A percentile compares a stretch with the other conserved stretches of the same genome.
These are phyloP conservation scores for Mamestra configurata DNA, from an alignment of 1,140 invertebrate genomes.

Conservation along the genomic window DNA sequence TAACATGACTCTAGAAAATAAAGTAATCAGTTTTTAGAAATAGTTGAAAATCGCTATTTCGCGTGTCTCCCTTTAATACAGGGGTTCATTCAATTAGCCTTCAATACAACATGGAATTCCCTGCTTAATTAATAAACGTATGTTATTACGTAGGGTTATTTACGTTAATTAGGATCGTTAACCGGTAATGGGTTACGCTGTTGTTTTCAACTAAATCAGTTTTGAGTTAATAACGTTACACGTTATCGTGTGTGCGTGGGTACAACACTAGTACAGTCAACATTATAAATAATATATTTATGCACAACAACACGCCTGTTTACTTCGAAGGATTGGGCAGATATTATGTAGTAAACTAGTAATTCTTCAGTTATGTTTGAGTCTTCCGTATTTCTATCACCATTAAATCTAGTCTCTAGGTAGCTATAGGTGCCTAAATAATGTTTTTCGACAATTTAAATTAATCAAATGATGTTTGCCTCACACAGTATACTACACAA, in stretches of 20 bases:
- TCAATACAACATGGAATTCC: slow-evolving; percentile 34
- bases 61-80: slow-evolving; percentile 54
- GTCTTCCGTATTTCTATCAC: no score
- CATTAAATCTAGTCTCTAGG: no score
- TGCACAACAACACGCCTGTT: neutral
- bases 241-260: neutral
- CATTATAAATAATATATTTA: no score
- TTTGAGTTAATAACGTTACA: slow-evolving; percentile 22
- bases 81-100: slow-evolving; percentile 51
- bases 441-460: no score
- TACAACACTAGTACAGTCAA: slow-evolving; percentile 1
- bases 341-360: no score
- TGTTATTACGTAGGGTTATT: slow-evolving; percentile 21
- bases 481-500: no score
- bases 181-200: slow-evolving; percentile 32
- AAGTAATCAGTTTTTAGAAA: slow-evolving; percentile 45
- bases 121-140: slow-evolving; percentile 42
- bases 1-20: slow-evolving; percentile 2
- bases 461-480: no score
- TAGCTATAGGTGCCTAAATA: no score
- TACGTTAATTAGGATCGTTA: slow-evolving; percentile 29
- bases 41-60: slow-evolving; percentile 56
- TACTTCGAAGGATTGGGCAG: no score
- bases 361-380: no score
- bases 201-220: slow-evolving; percentile 34